Base-by-base conservation (phyloP, 2,797 vertebrate species). In the Ceryle rudis region DNA sequence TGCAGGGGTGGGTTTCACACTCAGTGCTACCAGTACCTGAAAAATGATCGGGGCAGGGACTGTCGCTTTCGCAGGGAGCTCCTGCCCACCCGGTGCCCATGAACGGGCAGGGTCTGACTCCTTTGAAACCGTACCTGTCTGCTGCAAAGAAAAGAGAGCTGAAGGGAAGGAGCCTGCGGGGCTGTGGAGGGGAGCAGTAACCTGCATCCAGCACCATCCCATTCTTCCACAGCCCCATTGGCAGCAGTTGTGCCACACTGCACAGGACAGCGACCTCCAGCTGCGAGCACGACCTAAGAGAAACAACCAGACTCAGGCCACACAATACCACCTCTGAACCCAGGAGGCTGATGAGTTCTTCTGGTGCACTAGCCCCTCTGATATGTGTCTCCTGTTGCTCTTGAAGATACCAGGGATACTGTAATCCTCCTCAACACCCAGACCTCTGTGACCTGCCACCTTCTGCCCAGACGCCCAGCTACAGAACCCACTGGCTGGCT, bases 51-150 rank as follows among this genome's bases (percentile, higher is more conserved):
- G 98, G 99, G 99, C 96, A 99, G 98, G 61, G 99, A 99, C 97
- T 98, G 98, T 96, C 98, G 98, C 95, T 99, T 99, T 95, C 98
- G 98, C 98, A 98, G 97, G 97, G 98, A 98, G 89, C 98, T 99
- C 87, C 98, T 98, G 95, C 99, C 99, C 95, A 98, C 99, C 89
- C 98, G 98, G 96, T 98, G 98, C 92, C 99, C 99, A 85, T 98
- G 98, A 97, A 98, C 90, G 57, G 99, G 99, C 98, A 99, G 98
- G 70, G 99, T 99, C 97, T 99, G 99, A 98, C 99, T 99, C 98
- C 98, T 98, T 95, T 99, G 99, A 99, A 99, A 99, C 97, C 98
- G 99, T 80, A 99, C 99, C 98, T 98, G 98, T 95, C 98, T 99
- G 98, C 98, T 99, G 99, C 98, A 98, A 98, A 97, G 98, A 98